phyloP scores from a whole-genome alignment of 2,113 vertebrate genomes.

The Phyllostomus hastatus region DNA sequence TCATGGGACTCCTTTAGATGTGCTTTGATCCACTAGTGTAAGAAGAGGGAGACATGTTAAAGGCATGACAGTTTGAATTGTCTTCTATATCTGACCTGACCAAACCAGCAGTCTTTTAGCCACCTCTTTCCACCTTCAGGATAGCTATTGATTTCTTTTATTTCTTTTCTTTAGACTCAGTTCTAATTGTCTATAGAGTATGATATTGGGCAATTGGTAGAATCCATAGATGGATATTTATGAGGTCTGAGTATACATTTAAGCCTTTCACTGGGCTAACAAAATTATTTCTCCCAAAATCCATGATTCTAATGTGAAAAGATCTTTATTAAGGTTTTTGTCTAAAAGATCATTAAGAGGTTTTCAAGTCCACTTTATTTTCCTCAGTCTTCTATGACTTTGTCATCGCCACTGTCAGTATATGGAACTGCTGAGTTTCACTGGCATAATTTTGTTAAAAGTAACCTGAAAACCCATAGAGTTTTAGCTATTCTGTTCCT shows the following conservation, averaged over 20 bases:
- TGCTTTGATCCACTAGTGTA: not conserved
- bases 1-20: not conserved
- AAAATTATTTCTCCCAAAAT: not conserved
- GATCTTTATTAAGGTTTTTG: constrained; percentile 20
- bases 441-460: not conserved
- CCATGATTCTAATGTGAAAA: not conserved
- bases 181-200: not conserved
- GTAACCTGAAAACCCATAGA: not conserved
- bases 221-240: not conserved
- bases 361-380: constrained; percentile 11
- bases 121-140: not conserved
- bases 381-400: not conserved
- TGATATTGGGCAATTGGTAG: not conserved
- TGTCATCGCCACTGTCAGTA: not conserved
- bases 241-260: not conserved
- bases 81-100: not conserved
- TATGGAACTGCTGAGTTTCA: not conserved
- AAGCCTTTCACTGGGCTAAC: not conserved
- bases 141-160: not conserved
- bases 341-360: not conserved
- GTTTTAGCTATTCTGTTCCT: not conserved
- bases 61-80: not conserved
- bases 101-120: not conserved
- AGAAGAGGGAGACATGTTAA: not conserved
- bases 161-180: not conserved